A percentile compares a stretch with the other conserved stretches of the same genome.
Conservation (phyloP, 2,113 vertebrate species). For the Siphamia tubifer region DNA sequence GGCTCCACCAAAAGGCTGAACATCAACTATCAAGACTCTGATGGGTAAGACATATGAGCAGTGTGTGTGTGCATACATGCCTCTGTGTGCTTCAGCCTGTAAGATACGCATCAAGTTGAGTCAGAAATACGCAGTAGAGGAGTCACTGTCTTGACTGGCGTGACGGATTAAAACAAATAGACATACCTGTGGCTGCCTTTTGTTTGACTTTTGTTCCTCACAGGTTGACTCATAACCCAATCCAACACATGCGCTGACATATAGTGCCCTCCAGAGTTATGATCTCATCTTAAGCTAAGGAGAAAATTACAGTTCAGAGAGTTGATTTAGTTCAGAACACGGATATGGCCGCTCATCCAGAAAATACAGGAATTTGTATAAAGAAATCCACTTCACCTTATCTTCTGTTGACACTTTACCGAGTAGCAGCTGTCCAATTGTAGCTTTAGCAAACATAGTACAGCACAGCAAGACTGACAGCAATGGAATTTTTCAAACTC, state of each 20-base stretch:
- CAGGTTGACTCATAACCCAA: slow-evolving; percentile 37
- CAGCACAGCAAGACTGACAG: no score
- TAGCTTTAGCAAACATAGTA: no score
- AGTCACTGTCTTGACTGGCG: slow-evolving; percentile 27
- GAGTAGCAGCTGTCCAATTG: no score
- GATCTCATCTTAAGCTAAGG: neutral
- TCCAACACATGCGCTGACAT: slow-evolving; percentile 1
- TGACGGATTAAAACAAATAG: neutral
- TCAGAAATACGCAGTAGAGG: slow-evolving; percentile 12
- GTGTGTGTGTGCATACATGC: neutral
- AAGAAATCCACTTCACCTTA: no score
- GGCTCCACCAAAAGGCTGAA: slow-evolving; percentile 82
- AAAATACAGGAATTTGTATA: neutral
- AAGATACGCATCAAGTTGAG: slow-evolving; percentile 3
- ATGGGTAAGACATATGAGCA: slow-evolving; percentile 74
- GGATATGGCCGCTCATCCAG: neutral
- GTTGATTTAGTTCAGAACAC: neutral
- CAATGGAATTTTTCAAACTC: no score
- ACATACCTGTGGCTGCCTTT: neutral
- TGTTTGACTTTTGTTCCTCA: neutral
- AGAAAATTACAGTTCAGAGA: neutral
- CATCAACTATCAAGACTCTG: slow-evolving; percentile 82
- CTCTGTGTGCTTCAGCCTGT: neutral
- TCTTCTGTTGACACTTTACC: no score
- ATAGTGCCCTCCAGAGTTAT: neutral